Evolutionary conservation across 2,888 invertebrate species (phyloP).

Genomic region (Sipha maydis): DNA sequence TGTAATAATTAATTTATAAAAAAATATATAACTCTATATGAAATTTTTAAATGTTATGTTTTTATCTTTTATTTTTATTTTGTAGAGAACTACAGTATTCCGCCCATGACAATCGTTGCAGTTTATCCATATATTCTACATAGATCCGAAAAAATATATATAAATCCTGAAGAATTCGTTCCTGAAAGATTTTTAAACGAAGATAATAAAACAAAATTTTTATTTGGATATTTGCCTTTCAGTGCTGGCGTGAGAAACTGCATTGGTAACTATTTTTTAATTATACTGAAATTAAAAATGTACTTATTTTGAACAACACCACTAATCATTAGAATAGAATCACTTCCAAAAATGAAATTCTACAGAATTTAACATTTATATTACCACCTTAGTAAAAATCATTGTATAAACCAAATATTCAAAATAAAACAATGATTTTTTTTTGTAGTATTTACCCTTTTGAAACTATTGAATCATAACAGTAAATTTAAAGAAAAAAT

Average conservation of each 20-base stretch:
- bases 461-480: too few relatives aligned
- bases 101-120: slow-evolving; percentile 64
- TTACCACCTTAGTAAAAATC: too few relatives aligned
- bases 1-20: too few relatives aligned
- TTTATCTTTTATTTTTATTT: neutral
- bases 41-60: too few relatives aligned
- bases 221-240: slow-evolving; percentile 69
- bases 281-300: too few relatives aligned
- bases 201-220: slow-evolving; percentile 67
- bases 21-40: too few relatives aligned
- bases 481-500: too few relatives aligned
- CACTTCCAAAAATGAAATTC: neutral
- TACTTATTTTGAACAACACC: neutral
- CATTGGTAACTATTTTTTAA: slow-evolving; percentile 65
- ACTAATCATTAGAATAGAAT: neutral
- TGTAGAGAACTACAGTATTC: slow-evolving; percentile 63
- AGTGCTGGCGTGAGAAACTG: slow-evolving; percentile 70
- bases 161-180: slow-evolving; percentile 69
- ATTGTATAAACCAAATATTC: too few relatives aligned
- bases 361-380: neutral
- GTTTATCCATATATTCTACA: slow-evolving; percentile 66
- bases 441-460: too few relatives aligned
- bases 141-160: slow-evolving; percentile 67
- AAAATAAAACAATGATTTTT: too few relatives aligned
- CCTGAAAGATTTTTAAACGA: slow-evolving; percentile 69